Percentiles rank a stretch among this genome's conserved stretches.
These are phyloP conservation scores for Australoheros facetus DNA, from an alignment of 2,797 vertebrate genomes.

Conservation along the genomic window DNA sequence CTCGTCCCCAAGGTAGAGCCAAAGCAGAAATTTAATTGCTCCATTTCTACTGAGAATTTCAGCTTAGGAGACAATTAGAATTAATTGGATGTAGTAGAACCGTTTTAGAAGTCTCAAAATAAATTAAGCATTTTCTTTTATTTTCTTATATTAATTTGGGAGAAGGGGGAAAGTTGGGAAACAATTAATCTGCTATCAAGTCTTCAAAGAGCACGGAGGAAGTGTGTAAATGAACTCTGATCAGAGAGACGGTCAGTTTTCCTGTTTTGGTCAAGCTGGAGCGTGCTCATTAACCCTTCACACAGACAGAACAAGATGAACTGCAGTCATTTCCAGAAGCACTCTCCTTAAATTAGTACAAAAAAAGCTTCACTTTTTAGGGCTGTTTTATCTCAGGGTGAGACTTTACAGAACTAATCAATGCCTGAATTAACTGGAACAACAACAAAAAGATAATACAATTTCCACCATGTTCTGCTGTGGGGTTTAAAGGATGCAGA, in stretches of 20 bases:
- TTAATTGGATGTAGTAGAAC: constrained; percentile 79
- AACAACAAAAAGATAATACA: not conserved
- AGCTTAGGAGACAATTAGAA: constrained; percentile 79
- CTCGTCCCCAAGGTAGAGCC: constrained; percentile 75
- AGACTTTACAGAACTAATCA: constrained; percentile 8
- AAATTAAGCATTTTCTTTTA: constrained; percentile 71
- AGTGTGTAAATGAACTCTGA: constrained; percentile 7
- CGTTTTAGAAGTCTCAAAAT: constrained; percentile 74
- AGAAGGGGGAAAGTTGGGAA: constrained; percentile 43
- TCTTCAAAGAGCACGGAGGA: constrained; percentile 44
- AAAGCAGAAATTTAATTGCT: constrained; percentile 81
- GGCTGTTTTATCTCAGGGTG: not conserved
- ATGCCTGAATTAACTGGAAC: constrained; percentile 16
- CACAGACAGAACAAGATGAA: not conserved
- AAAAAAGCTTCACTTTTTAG: not conserved
- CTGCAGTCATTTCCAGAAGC: not conserved
- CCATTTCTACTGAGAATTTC: constrained; percentile 83
- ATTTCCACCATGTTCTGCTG: constrained; percentile 4
- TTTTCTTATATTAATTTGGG: constrained; percentile 67
- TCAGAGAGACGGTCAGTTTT: constrained; percentile 12
- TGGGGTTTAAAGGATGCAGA: not conserved
- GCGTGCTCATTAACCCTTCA: not conserved
- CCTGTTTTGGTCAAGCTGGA: constrained; percentile 8
- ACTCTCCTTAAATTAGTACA: not conserved
- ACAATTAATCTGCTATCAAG: constrained; percentile 53